Conservation (phyloP, 2,113 vertebrate genomes). For the Oryzias woworae region DNA sequence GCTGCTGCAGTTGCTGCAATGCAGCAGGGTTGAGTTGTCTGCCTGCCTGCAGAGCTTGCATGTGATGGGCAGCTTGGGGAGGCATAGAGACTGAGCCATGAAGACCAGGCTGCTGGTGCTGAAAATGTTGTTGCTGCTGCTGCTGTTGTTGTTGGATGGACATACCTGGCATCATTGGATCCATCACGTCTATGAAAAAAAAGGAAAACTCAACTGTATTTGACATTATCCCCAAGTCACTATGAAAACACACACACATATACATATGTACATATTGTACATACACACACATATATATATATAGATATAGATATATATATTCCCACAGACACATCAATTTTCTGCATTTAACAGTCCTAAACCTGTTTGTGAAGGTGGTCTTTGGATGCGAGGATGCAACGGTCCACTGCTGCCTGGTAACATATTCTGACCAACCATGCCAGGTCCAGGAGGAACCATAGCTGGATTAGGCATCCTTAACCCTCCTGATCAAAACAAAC, state of each 20-base stretch:
- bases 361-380: conserved; percentile 91
- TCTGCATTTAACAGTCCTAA: conserved; percentile 21
- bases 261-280: too few relatives aligned
- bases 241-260: too few relatives aligned
- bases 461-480: conserved; percentile 87
- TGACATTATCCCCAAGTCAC: background rate
- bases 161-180: conserved; percentile 90
- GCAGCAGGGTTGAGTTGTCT: conserved; percentile 89
- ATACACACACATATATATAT: too few relatives aligned
- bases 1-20: conserved; percentile 87
- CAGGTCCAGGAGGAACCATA: conserved; percentile 88
- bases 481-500: conserved; percentile 51
- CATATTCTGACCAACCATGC: conserved; percentile 84
- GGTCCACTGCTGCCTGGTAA: conserved; percentile 84
- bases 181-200: conserved; percentile 84
- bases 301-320: too few relatives aligned
- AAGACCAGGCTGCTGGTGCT: conserved; percentile 81
- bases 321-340: too few relatives aligned
- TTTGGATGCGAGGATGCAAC: conserved; percentile 86
- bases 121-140: conserved; percentile 80
- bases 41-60: conserved; percentile 86
- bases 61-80: conserved; percentile 89
- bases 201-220: background rate
- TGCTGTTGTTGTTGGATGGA: conserved; percentile 67
- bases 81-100: conserved; percentile 86